Evolutionary conservation across 2,888 invertebrate genomes (phyloP).

Genomic region (Heterodera filipjevi): DNA sequence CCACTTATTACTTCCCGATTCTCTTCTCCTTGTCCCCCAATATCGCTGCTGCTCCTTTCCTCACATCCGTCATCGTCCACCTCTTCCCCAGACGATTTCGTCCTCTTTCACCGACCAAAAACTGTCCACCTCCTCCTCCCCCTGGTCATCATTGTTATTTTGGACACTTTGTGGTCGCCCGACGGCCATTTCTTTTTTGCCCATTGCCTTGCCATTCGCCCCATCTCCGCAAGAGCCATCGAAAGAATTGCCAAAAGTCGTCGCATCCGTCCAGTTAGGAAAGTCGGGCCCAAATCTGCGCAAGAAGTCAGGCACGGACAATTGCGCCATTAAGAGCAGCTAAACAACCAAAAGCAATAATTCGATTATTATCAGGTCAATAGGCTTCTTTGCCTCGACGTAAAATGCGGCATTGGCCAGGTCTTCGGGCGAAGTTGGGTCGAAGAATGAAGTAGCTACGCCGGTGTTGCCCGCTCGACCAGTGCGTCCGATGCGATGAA

Average conservation of each 20-base stretch:
- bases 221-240: not conserved
- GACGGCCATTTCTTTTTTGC: not conserved
- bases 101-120: constrained; percentile 3
- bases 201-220: not conserved
- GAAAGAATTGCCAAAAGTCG: not conserved
- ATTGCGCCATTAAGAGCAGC: not conserved
- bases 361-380: too few relatives aligned
- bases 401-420: constrained; percentile 6
- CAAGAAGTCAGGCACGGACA: not conserved
- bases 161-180: not conserved
- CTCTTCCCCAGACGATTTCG: not conserved
- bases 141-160: not conserved
- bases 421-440: constrained; percentile 18
- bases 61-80: too few relatives aligned
- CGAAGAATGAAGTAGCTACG: constrained; percentile 34
- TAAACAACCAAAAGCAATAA: not conserved
- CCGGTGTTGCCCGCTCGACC: constrained; percentile 35
- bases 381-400: constrained; percentile 4
- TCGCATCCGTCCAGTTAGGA: not conserved
- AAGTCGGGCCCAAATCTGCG: not conserved
- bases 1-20: not conserved
- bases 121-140: not conserved
- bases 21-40: not conserved
- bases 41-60: not conserved
- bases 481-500: constrained; percentile 36